These are phyloP conservation scores for Melanotaenia maccullochi DNA, from an alignment of 2,797 vertebrate genomes.

Conservation along the genomic window DNA sequence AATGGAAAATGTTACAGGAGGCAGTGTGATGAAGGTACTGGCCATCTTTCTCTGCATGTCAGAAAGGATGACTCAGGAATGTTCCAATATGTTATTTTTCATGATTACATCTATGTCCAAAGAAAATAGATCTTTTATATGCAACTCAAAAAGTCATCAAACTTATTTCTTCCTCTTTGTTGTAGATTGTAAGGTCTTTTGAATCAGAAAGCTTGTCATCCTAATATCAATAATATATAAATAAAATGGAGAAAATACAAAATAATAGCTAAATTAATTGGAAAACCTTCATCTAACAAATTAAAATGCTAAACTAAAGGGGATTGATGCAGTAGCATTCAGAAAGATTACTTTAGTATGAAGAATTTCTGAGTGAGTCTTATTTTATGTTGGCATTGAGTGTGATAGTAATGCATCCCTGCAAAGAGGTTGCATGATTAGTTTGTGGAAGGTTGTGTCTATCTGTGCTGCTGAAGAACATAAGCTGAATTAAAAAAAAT, in stretches of 20 bases:
- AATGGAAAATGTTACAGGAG: conserved; percentile 29
- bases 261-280: neutral
- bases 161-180: neutral
- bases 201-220: neutral
- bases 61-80: conserved; percentile 1
- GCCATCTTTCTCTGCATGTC: neutral
- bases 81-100: neutral
- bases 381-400: neutral
- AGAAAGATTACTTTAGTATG: conserved; percentile 11
- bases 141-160: neutral
- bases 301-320: neutral
- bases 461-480: neutral
- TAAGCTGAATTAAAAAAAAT: conserved; percentile 1
- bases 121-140: neutral
- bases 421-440: conserved; percentile 2
- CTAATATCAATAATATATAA: neutral
- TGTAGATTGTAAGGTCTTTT: neutral
- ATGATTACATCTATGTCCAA: neutral
- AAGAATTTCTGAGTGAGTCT: conserved; percentile 1
- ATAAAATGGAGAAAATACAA: neutral
- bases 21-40: neutral
- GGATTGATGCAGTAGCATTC: conserved; percentile 5
- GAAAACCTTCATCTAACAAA: neutral
- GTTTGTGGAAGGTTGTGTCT: neutral
- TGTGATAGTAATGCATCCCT: conserved; percentile 3